phyloP scores from a whole-genome alignment of 1,140 invertebrate genomes.

The Nomia melanderi region DNA sequence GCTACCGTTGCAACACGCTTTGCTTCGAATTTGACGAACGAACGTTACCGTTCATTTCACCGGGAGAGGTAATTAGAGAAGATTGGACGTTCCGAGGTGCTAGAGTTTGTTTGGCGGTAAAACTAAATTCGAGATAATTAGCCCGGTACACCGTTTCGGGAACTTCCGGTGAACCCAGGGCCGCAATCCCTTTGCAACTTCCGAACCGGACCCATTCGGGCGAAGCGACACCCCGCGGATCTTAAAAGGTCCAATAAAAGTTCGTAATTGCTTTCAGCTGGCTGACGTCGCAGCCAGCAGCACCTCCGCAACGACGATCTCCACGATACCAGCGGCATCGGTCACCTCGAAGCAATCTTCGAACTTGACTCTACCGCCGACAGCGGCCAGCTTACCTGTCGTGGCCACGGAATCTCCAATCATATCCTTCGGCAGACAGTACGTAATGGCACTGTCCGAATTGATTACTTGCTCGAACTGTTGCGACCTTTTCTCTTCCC shows the following conservation, averaged over 20 bases:
- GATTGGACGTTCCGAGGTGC: no score
- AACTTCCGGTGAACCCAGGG: background rate
- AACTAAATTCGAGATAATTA: background rate
- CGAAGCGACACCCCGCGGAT: background rate
- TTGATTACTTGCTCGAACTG: constrained; percentile 25
- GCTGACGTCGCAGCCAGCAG: constrained; percentile 25
- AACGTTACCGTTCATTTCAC: no score
- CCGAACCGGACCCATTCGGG: background rate
- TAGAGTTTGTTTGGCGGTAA: no score
- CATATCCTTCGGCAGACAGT: constrained; percentile 49
- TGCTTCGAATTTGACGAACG: no score
- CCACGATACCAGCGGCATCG: constrained; percentile 33
- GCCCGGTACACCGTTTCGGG: background rate
- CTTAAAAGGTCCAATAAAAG: constrained; percentile 35
- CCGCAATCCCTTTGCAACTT: background rate
- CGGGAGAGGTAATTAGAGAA: no score
- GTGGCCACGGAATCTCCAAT: constrained; percentile 41
- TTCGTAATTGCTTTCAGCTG: constrained; percentile 65
- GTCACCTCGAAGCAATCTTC: constrained; percentile 53
- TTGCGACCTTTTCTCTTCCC: background rate
- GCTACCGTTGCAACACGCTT: no score
- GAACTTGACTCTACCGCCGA: constrained; percentile 43
- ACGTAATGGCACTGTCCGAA: constrained; percentile 52
- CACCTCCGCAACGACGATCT: constrained; percentile 3
- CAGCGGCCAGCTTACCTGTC: constrained; percentile 38